These are phyloP conservation scores for Pelvicachromis taeniatus DNA, from an alignment of 2,113 vertebrate species.

Conservation along the genomic window DNA sequence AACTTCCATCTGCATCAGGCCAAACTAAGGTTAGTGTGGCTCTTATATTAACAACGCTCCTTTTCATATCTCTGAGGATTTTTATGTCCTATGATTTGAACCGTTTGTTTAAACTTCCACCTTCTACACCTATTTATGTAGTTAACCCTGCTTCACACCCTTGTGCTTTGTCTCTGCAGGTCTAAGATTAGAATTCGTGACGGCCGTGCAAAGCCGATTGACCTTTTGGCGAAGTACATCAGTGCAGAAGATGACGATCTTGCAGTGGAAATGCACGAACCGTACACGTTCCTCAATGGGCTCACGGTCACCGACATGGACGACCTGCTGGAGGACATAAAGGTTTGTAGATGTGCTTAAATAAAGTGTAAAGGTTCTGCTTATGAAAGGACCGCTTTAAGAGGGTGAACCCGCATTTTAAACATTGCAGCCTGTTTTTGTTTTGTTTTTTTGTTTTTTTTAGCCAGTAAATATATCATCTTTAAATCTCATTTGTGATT, in stretches of 20 bases:
- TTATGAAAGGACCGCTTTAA: neutral
- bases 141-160: neutral
- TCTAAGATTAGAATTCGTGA: conserved; percentile 96
- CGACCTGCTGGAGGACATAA: conserved; percentile 95
- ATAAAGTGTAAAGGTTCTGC: neutral
- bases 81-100: neutral
- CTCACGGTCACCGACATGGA: conserved; percentile 95
- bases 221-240: conserved; percentile 96
- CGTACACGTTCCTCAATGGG: conserved; percentile 93
- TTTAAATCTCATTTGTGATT: neutral
- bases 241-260: conserved; percentile 93
- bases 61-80: neutral
- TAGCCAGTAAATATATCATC: neutral
- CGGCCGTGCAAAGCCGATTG: conserved; percentile 92
- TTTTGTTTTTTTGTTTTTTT: neutral
- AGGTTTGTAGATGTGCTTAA: conserved; percentile 68
- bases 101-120: neutral
- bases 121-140: neutral
- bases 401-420: neutral
- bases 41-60: neutral
- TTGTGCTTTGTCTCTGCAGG: conserved; percentile 52
- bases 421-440: neutral
- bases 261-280: conserved; percentile 96
- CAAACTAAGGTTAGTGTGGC: conserved; percentile 80
- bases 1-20: conserved; percentile 97